Percentiles rank a stretch among this genome's conserved stretches.
Evolutionary conservation across 2,888 invertebrate genomes (phyloP).

Genomic region (Uropetala carovei): DNA sequence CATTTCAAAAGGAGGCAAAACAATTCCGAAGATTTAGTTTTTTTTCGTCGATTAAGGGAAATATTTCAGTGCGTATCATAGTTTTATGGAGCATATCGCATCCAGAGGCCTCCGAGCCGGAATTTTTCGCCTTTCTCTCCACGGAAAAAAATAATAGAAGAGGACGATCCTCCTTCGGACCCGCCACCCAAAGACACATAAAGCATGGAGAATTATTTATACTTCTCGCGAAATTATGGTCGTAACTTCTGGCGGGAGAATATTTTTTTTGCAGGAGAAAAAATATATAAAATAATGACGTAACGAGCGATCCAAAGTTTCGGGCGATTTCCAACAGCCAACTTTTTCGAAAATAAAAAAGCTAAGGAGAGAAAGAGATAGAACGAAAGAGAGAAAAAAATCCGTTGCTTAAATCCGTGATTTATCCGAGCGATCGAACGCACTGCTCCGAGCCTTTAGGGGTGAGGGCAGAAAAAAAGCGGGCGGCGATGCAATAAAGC

Average conservation of each 20-base stretch:
- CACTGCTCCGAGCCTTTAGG: neutral
- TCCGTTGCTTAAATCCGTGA: slow-evolving; percentile 34
- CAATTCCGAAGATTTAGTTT: neutral
- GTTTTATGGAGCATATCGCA: slow-evolving; percentile 13
- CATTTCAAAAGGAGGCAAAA: too few species aligned
- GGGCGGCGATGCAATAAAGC: slow-evolving; percentile 51
- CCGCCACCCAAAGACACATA: slow-evolving; percentile 1
- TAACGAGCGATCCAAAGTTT: neutral
- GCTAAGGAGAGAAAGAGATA: neutral
- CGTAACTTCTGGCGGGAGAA: neutral
- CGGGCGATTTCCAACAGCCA: neutral
- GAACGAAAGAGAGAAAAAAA: neutral
- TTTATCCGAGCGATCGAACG: slow-evolving; percentile 58
- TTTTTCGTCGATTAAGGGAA: slow-evolving; percentile 37
- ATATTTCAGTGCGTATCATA: slow-evolving; percentile 21
- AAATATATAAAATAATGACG: neutral
- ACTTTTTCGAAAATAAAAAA: slow-evolving; percentile 28
- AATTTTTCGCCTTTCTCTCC: neutral
- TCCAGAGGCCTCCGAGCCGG: neutral
- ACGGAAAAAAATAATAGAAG: neutral
- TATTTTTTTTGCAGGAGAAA: neutral
- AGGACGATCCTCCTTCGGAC: neutral
- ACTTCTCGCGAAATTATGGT: slow-evolving; percentile 14
- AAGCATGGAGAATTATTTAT: slow-evolving; percentile 6
- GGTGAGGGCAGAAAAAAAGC: neutral